Evolutionary conservation across 2,888 invertebrate genomes (phyloP), one percentile per base, ranked within the genome.

Genomic region (Laothoe populi): DNA sequence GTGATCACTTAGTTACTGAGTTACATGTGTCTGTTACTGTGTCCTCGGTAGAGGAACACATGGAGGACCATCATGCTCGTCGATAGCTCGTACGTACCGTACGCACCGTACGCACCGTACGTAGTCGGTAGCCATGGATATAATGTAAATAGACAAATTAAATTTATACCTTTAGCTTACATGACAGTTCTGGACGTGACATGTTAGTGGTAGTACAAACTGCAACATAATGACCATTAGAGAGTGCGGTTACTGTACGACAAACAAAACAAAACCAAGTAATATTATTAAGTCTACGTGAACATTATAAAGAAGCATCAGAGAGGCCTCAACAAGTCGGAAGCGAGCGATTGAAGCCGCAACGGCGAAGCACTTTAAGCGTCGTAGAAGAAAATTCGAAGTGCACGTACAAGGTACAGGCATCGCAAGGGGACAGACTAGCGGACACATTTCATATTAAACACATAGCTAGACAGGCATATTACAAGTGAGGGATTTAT

Each of bases 221-320:
- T 92, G 92, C 92, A 92, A 92, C 92, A 92, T 92, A 92, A 92
- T 90, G 90, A 92, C 92, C 91, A 92, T 92, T 92, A 92, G 91
- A 88, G 82, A 90, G 91, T 92, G 92, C 92, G 88, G 90, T 92
- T 92, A 92, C 92, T 90, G 90, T 90, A 91, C 91, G 91, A 90
- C 87, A 91, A 92, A 91, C 89, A 91, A 91, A 92, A 91, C 80
- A 90, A 88, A 91, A 90, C 88, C 89, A 86, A 88, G 86, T 87
- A 77, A 83, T 88, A 86, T 84, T 86, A 87, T 87, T 90, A 91
- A 85, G 80, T 82, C 92, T 92, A 91, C 91, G 91, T 92, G 92
- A 90, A 87, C 87, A 90, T 84, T 88, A 83, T 81, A 79, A 85
- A 84, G 82, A 90, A 92, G 92, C 92, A 78, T 89, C 90, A 85